Percentiles rank a stretch among this genome's conserved stretches.
These are phyloP conservation scores for Cranoglanis bouderius DNA, from an alignment of 2,113 vertebrate genomes.

Conservation along the genomic window DNA sequence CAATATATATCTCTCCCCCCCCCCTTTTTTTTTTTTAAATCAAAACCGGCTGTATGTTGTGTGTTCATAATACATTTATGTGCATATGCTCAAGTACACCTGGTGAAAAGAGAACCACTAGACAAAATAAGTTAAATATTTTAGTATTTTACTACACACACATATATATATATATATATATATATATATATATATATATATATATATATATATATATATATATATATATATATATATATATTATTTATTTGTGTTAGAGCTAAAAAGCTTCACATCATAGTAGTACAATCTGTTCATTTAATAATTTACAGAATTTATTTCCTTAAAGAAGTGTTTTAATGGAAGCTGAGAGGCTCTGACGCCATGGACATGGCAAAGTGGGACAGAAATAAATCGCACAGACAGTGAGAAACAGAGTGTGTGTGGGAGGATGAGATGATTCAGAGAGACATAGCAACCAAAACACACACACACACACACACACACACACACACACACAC, in stretches of 20 bases:
- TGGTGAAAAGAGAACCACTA: too few species aligned
- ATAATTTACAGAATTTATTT: neutral
- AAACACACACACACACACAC: constrained; percentile 25
- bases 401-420: neutral
- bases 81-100: neutral
- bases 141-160: neutral
- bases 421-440: constrained; percentile 23
- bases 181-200: too few species aligned
- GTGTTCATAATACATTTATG: neutral
- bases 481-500: neutral
- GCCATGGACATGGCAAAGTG: neutral
- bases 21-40: too few species aligned
- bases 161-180: too few species aligned
- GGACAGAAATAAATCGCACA: constrained; percentile 1
- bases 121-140: neutral
- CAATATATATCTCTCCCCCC: too few species aligned
- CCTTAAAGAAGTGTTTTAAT: neutral
- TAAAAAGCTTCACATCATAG: neutral
- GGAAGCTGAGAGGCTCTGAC: neutral
- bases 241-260: neutral
- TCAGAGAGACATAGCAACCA: neutral
- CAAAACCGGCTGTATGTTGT: neutral
- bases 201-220: too few species aligned
- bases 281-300: neutral
- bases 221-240: too few species aligned